A percentile compares a stretch with the other conserved stretches of the same genome.
Conservation (phyloP, 2,888 invertebrate genomes). For the Hipparchia sbordonii region DNA sequence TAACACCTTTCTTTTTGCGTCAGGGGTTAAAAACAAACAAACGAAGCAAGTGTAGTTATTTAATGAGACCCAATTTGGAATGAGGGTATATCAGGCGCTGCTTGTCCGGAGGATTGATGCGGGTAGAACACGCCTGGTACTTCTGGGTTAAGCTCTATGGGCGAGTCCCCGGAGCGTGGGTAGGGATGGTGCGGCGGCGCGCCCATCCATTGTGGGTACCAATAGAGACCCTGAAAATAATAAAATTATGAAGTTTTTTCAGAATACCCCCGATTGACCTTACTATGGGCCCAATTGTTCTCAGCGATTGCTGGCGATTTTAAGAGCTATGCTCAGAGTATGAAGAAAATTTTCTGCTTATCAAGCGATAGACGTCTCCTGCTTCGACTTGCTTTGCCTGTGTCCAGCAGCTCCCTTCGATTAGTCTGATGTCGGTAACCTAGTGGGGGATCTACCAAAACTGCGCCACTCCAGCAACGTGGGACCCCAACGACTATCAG, state of each 20-base stretch:
- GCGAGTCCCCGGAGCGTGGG: constrained; percentile 54
- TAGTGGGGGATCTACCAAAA: too few species aligned
- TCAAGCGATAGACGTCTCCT: too few species aligned
- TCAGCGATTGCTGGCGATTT: too few species aligned
- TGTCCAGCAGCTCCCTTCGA: too few species aligned
- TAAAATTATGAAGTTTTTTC: not conserved
- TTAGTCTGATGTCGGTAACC: too few species aligned
- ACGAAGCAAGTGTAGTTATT: not conserved
- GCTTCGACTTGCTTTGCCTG: too few species aligned
- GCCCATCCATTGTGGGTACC: constrained; percentile 80
- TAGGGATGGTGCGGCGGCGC: constrained; percentile 71
- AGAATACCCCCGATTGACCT: too few species aligned
- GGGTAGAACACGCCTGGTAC: constrained; percentile 52
- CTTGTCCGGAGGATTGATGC: constrained; percentile 47
- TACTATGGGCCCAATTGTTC: too few species aligned
- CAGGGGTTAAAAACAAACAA: not conserved
- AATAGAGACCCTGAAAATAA: constrained; percentile 66
- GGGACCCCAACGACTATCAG: too few species aligned
- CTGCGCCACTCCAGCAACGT: too few species aligned
- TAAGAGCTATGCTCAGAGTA: too few species aligned
- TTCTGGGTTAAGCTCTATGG: constrained; percentile 36
- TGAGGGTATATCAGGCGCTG: constrained; percentile 24
- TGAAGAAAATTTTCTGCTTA: too few species aligned
- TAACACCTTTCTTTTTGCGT: not conserved
- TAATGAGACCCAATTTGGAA: constrained; percentile 20